Percentiles rank a stretch among this genome's conserved stretches.
Evolutionary conservation across 2,888 invertebrate genomes (phyloP).

Genomic region (Apodemia hepburni): DNA sequence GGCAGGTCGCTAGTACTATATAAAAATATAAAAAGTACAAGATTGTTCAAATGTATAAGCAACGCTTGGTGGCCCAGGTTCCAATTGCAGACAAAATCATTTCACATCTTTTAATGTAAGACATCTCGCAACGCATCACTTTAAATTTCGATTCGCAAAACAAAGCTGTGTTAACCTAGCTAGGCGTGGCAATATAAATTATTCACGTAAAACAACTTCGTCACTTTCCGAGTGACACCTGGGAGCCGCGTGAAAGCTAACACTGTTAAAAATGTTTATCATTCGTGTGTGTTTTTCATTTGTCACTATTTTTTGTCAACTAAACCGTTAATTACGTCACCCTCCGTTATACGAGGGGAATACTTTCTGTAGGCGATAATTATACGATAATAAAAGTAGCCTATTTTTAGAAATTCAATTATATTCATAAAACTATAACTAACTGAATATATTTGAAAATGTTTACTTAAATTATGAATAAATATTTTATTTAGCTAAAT

Average conservation of each 20-base stretch:
- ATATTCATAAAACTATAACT: no score
- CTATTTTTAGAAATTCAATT: neutral
- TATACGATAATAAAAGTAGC: neutral
- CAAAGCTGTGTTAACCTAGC: slow-evolving; percentile 4
- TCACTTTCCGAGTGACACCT: slow-evolving; percentile 7
- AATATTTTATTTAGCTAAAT: no score
- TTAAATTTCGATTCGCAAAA: slow-evolving; percentile 1
- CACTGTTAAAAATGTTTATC: slow-evolving; percentile 7
- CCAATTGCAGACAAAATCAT: neutral
- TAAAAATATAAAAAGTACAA: no score
- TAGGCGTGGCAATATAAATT: slow-evolving; percentile 9
- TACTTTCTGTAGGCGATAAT: neutral
- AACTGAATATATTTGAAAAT: no score
- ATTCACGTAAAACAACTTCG: slow-evolving; percentile 7
- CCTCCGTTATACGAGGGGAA: neutral
- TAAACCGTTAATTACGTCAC: slow-evolving; percentile 7
- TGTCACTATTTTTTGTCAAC: slow-evolving; percentile 7
- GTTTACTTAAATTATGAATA: no score
- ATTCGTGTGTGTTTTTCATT: slow-evolving; percentile 7
- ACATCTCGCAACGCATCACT: neutral
- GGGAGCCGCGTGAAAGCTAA: slow-evolving; percentile 5
- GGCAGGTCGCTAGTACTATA: no score
- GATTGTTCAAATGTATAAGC: no score
- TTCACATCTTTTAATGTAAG: neutral
- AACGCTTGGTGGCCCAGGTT: no score